Base-by-base conservation (phyloP, 2,888 invertebrate species). In the Aphidoletes aphidimyza region DNA sequence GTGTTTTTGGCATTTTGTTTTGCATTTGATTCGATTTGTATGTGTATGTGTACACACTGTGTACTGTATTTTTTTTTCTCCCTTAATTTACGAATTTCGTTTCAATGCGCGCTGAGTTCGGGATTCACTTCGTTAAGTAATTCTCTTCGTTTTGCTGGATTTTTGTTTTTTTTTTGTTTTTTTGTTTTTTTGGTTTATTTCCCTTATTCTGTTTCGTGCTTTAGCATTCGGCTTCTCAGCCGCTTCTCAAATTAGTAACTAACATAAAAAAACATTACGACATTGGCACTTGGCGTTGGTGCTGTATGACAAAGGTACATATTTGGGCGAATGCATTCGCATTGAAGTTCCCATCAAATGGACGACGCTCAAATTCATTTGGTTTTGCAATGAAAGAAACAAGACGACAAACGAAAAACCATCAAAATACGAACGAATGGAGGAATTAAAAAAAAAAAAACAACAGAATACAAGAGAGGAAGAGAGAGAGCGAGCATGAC, bases 281-380 rank as follows among this genome's bases (percentile, higher is more conserved):
- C 69, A 69, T 69, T 69, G 69, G 69, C 69, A 69, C 69, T 69
- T 69, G 69, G 69, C 69, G 69, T 69, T 69, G 69, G 69, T 69
- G 69, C 69, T 30, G 69, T 69, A 69, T 69, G 69, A 69, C 69
- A 17, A 6, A 69, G 26, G 22, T 54, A 54, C 54, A 54, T 54
- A 54, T 54, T 69, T 34, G 69, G 69, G 30, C 69, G 69, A 69
- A 69, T 54, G 30, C 26, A 54, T 22, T 54, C 22, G 22, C 5
- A 30, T 30, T 69, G 69, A 5, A 69, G 26, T 69, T 69, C 69
- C 69, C 69, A 69, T 69, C 69, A 30, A 69, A 34, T 22, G 6
- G 6, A 22, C 54, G 30, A 9, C 14, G 30, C 34, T 30, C 34
- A 30, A 9, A 69, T 30, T 69, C 69, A 34, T 69, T 69, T 69